Conservation (phyloP, 2,113 vertebrate genomes). For the Turdus rufiventris region DNA sequence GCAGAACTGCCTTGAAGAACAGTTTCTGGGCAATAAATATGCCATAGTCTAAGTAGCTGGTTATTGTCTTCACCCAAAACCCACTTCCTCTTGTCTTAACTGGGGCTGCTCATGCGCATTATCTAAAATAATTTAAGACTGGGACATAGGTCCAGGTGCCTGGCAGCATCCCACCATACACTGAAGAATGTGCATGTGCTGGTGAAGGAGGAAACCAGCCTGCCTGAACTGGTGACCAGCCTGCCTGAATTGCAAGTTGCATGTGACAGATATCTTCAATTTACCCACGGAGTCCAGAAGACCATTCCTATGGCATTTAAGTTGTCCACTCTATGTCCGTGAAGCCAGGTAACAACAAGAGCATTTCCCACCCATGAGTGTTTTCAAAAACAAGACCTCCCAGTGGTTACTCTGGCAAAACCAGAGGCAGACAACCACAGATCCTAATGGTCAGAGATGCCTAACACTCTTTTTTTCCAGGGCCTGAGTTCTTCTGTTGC, state of each 20-base stretch:
- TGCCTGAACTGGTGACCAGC: not conserved
- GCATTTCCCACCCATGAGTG: not conserved
- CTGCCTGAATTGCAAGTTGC: not conserved
- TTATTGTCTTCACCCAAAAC: not conserved
- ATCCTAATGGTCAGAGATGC: not conserved
- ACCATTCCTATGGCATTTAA: not conserved
- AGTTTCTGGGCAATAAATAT: not conserved
- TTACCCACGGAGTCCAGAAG: not conserved
- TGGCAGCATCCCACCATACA: not conserved
- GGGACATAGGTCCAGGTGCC: not conserved
- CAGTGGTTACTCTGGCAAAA: not conserved
- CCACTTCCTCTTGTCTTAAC: not conserved
- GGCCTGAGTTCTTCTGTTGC: not conserved
- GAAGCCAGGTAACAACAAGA: not conserved
- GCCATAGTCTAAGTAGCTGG: not conserved
- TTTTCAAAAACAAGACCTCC: not conserved
- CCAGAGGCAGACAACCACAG: not conserved
- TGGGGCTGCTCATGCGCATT: not conserved
- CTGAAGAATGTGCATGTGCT: not conserved
- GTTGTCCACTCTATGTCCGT: not conserved
- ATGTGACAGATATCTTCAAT: rapidly evolving
- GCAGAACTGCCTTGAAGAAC: not conserved
- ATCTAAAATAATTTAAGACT: not conserved
- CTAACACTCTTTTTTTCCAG: not conserved
- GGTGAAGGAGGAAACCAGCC: not conserved